A percentile compares a stretch with the other conserved stretches of the same genome.
Conservation (phyloP, 2,888 invertebrate species). For the Himalopsyche kuldschensis region DNA sequence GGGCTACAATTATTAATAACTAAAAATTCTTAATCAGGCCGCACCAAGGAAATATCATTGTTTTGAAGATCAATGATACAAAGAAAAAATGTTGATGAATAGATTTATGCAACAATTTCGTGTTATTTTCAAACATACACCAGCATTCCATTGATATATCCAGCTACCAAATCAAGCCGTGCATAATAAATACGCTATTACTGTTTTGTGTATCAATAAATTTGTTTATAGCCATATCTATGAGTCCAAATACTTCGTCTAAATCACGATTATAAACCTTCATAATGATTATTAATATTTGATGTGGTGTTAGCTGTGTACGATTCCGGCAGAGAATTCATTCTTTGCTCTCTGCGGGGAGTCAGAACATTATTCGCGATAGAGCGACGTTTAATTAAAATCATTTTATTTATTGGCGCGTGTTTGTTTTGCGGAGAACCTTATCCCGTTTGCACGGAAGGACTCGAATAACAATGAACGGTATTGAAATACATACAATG, state of each 20-base stretch:
- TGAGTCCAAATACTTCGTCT: not conserved
- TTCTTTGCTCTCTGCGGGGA: conserved; percentile 1
- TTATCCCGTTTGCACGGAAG: not conserved
- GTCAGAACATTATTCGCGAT: not conserved
- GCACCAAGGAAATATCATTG: no score
- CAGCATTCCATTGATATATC: no score
- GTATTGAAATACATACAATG: not conserved
- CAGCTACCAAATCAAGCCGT: no score
- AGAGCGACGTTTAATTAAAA: conserved; percentile 37
- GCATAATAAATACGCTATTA: no score
- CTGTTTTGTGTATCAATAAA: no score
- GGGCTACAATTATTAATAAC: no score
- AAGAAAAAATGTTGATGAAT: no score
- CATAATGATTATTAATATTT: not conserved
- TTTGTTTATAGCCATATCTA: no score
- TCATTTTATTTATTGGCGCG: conserved; percentile 33
- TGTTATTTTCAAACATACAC: no score
- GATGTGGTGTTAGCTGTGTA: not conserved
- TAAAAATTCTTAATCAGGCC: no score
- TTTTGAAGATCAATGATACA: no score
- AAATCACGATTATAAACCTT: not conserved
- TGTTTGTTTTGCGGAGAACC: conserved; percentile 8
- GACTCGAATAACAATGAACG: not conserved
- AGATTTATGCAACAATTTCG: no score
- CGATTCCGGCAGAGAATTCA: not conserved